Conservation (phyloP, 2,113 vertebrate genomes). For the Aegithalos caudatus region DNA sequence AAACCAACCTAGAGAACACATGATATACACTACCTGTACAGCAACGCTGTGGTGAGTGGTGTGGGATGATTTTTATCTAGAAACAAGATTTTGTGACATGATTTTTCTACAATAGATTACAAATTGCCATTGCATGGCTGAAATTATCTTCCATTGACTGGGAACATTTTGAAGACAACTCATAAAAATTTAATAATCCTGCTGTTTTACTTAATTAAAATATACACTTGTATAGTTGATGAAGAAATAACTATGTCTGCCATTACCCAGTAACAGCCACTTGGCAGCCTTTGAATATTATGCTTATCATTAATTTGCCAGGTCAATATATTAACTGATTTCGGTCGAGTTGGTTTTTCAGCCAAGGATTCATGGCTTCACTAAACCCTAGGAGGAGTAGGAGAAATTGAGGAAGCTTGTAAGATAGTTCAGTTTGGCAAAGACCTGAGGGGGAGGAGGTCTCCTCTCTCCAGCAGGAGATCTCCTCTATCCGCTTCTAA, state of each 20-base stretch:
- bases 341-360: neutral
- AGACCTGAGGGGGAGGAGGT: neutral
- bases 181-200: neutral
- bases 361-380: neutral
- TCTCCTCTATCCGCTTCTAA: neutral
- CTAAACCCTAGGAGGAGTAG: neutral
- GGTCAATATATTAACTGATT: neutral
- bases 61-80: neutral
- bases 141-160: neutral
- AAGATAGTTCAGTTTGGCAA: constrained; percentile 38
- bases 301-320: constrained; percentile 1
- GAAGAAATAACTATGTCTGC: neutral
- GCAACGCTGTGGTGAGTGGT: neutral
- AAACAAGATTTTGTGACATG: neutral
- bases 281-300: constrained; percentile 9
- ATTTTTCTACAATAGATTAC: neutral
- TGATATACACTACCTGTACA: neutral
- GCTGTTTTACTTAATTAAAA: neutral
- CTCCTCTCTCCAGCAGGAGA: neutral
- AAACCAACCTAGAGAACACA: neutral
- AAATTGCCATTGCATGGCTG: neutral
- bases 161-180: neutral
- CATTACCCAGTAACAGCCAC: neutral
- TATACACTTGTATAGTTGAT: neutral
- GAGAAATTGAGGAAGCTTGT: neutral